phyloP scores from a whole-genome alignment of 2,888 invertebrate species.

The Campoplex capitator region DNA sequence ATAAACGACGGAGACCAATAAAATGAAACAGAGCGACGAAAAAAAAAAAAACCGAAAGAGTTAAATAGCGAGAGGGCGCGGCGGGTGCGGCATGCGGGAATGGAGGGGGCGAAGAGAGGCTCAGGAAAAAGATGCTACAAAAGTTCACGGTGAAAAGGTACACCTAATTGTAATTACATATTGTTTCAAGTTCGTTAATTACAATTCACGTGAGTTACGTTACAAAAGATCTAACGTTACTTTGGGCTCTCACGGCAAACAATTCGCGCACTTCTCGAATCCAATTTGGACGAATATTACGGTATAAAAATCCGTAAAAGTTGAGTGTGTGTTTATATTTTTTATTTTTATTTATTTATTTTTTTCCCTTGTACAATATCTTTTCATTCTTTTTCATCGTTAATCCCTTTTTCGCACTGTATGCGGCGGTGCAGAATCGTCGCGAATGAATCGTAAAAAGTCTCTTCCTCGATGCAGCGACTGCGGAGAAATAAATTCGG shows the following conservation, averaged over 20 bases:
- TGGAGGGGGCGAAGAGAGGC: conserved; percentile 27
- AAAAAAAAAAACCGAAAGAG: not conserved
- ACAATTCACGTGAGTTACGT: conserved; percentile 55
- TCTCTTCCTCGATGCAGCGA: conserved; percentile 42
- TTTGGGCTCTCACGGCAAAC: conserved; percentile 56
- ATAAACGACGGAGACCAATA: not conserved
- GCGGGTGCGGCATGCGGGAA: not conserved
- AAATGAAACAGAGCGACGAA: not conserved
- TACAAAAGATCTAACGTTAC: conserved; percentile 47
- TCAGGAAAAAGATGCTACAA: conserved; percentile 44
- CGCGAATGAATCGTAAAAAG: conserved; percentile 18
- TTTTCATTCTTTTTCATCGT: conserved; percentile 14
- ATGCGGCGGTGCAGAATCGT: not conserved
- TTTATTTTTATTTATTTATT: not conserved
- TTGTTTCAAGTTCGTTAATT: conserved; percentile 63
- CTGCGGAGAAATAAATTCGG: not conserved
- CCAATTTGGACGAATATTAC: conserved; percentile 62
- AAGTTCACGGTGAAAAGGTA: conserved; percentile 60
- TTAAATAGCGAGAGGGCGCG: not conserved
- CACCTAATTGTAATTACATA: conserved; percentile 54
- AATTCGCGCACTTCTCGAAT: conserved; percentile 37
- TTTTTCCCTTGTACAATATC: not conserved
- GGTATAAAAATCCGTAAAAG: conserved; percentile 20
- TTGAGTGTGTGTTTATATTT: conserved; percentile 5
- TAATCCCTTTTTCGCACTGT: conserved; percentile 12